Percentiles rank a stretch among this genome's conserved stretches.
Conservation (phyloP, 2,888 invertebrate genomes). For the Aplocera efformata region DNA sequence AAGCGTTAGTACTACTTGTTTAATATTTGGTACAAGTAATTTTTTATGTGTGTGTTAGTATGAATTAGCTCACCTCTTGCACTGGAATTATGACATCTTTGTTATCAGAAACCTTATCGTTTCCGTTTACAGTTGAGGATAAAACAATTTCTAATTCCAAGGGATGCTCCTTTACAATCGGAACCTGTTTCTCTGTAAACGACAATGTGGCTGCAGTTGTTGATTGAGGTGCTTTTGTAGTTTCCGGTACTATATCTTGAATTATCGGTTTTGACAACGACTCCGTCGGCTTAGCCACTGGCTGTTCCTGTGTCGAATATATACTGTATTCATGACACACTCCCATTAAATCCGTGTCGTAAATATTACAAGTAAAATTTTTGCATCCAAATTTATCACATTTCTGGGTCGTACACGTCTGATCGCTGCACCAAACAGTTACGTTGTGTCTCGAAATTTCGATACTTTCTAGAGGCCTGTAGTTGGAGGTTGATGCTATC, state of each 20-base stretch:
- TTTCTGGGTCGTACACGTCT: conserved; percentile 70
- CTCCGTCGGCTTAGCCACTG: conserved; percentile 31
- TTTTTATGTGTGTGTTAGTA: neutral
- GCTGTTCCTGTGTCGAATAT: conserved; percentile 39
- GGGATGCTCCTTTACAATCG: conserved; percentile 44
- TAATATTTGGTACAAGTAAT: neutral
- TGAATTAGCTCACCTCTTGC: conserved; percentile 36
- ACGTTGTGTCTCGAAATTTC: conserved; percentile 58
- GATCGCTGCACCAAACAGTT: conserved; percentile 71
- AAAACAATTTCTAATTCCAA: conserved; percentile 57
- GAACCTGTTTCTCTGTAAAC: conserved; percentile 27
- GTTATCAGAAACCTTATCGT: conserved; percentile 17
- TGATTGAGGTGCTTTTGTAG: conserved; percentile 15
- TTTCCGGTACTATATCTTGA: conserved; percentile 20
- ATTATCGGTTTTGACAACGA: conserved; percentile 17
- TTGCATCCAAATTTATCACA: conserved; percentile 59
- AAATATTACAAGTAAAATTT: conserved; percentile 68
- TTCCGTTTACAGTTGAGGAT: conserved; percentile 52
- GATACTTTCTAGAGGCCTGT: conserved; percentile 41
- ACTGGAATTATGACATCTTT: conserved; percentile 23
- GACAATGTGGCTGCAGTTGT: conserved; percentile 12
- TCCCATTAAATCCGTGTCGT: conserved; percentile 68
- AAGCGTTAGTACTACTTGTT: neutral
- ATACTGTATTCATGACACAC: conserved; percentile 65
- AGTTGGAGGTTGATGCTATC: conserved; percentile 36